Evolutionary conservation across 2,888 invertebrate species (phyloP), one percentile per base, ranked within the genome.

Genomic region (Rhaphigaster nebulosa): DNA sequence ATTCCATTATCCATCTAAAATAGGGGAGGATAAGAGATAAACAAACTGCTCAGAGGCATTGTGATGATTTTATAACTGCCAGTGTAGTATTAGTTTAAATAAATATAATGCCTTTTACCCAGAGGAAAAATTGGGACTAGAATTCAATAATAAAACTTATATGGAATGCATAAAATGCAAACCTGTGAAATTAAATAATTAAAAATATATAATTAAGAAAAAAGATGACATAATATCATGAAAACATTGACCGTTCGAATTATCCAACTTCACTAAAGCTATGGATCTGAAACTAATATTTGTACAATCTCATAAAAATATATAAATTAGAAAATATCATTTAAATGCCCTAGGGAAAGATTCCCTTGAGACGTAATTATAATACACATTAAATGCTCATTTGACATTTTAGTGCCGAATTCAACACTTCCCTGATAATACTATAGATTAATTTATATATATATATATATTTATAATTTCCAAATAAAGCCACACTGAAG

Each of bases 271-370:
- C 84, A 84, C 45, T 84, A 84, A 80, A 84, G 45, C 84, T 84
- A 84, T 45, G 45, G 84, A 45, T 84, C 84, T 84, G 45, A 76
- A 65, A 70, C 41, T 89, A 88, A 76, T 89, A 89, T 89, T 89
- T 89, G 89, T 89, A 89, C 89, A 89, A 65, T 89, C 70, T 89
- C 89, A 89, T 89, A 89, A 89, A 89, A 89, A 89, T 89, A 89
- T 89, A 89, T 89, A 89, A 89, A 89, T 89, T 89, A 89, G 65
- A 89, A 89, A 88, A 89, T 89, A 89, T 89, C 70, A 89, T 60
- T 65, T 89, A 70, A 89, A 89, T 70, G 65, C 29, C 89, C 45
- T n/a, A 76, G 12, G 52, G 76, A 29, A n/a, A 76, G 29, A 2
- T 50, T 76, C 76, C 89, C 50, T 50, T 38, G 15, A 50, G 70